Evolutionary conservation across 2,888 invertebrate genomes (phyloP).

Genomic region (Heliconius cydno): DNA sequence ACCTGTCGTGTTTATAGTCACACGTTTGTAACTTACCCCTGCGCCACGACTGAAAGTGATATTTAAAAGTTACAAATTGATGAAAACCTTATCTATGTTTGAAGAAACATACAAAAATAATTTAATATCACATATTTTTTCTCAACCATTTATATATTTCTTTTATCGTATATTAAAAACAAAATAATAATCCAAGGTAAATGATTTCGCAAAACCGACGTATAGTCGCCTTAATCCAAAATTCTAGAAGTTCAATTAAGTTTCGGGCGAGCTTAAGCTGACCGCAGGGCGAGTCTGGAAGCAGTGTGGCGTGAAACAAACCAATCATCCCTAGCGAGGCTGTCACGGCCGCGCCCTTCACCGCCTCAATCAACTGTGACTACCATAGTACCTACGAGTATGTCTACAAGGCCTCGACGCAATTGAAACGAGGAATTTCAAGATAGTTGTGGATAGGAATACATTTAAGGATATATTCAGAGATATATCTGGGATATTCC

Average conservation of each 20-base stretch:
- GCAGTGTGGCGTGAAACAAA: slow-evolving; percentile 50
- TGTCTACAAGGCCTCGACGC: no score
- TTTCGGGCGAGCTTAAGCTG: slow-evolving; percentile 24
- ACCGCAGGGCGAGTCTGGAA: slow-evolving; percentile 27
- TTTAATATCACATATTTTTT: not conserved
- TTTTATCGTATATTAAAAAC: not conserved
- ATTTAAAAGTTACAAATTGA: no score
- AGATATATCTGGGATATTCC: not conserved
- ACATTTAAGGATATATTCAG: not conserved
- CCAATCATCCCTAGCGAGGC: slow-evolving; percentile 53
- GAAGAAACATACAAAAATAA: not conserved
- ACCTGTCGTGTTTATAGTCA: no score
- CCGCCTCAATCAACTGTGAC: slow-evolving; percentile 58
- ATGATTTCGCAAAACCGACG: not conserved
- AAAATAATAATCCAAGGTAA: not conserved
- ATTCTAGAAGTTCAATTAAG: slow-evolving; percentile 34
- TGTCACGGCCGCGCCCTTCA: slow-evolving; percentile 53
- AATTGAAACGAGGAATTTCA: no score
- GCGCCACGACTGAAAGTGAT: no score
- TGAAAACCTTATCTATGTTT: no score
- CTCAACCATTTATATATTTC: not conserved
- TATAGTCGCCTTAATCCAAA: slow-evolving; percentile 3
- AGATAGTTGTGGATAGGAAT: not conserved
- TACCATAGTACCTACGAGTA: slow-evolving; percentile 35
- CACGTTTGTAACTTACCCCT: no score